These are phyloP conservation scores for Ctena decussata DNA, from an alignment of 2,888 invertebrate genomes.

Conservation along the genomic window DNA sequence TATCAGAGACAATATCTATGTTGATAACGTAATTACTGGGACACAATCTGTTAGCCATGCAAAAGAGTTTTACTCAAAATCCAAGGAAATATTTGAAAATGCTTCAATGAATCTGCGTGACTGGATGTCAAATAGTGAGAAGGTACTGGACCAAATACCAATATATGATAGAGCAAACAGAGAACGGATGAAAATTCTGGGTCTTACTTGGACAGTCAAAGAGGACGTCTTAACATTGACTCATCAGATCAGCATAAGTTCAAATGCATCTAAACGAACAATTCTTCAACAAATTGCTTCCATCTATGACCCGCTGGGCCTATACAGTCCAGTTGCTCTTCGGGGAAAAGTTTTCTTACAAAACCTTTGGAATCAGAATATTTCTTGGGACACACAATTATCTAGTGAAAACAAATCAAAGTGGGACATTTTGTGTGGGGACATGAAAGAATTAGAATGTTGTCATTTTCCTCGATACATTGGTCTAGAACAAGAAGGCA, in stretches of 20 bases:
- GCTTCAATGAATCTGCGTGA: constrained; percentile 27
- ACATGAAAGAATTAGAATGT: too few species aligned
- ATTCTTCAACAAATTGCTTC: constrained; percentile 1
- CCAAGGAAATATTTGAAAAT: constrained; percentile 10
- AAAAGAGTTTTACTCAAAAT: background rate
- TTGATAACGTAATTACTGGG: constrained; percentile 11
- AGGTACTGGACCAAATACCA: background rate
- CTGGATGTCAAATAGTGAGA: constrained; percentile 21
- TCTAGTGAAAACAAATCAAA: too few species aligned
- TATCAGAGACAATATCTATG: constrained; percentile 19
- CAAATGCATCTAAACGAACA: too few species aligned
- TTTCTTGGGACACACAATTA: background rate
- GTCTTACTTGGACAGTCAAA: constrained; percentile 15
- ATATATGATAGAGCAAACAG: background rate
- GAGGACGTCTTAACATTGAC: background rate
- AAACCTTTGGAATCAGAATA: background rate
- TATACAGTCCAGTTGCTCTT: constrained; percentile 13
- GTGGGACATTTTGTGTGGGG: too few species aligned
- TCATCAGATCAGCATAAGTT: too few species aligned
- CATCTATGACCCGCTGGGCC: background rate
- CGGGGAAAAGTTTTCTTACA: constrained; percentile 18
- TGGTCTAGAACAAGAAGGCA: too few species aligned
- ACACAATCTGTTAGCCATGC: background rate
- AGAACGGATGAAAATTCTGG: background rate
- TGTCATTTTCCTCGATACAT: too few species aligned